phyloP scores from a whole-genome alignment of 1,140 invertebrate species.

The Batillaria attramentaria region DNA sequence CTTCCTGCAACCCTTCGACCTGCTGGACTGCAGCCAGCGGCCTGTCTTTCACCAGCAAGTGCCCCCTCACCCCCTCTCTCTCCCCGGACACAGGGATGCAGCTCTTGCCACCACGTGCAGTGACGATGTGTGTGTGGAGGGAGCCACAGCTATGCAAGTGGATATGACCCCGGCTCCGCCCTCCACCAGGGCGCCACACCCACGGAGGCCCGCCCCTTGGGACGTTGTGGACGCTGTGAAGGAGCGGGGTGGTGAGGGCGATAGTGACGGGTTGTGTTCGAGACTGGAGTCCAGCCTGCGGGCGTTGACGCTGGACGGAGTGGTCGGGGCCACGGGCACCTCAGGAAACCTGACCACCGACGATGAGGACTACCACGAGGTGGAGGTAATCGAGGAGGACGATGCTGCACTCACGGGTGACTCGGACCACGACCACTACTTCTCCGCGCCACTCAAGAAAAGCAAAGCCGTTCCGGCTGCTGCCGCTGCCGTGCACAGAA shows the following conservation, averaged over 20 bases:
- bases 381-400: background rate
- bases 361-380: slow-evolving; percentile 20
- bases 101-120: slow-evolving; percentile 1
- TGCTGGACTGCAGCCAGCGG: slow-evolving; percentile 25
- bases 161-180: background rate
- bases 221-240: slow-evolving; percentile 11
- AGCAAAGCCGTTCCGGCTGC: background rate
- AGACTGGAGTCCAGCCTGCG: slow-evolving; percentile 10
- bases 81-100: background rate
- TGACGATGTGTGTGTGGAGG: background rate
- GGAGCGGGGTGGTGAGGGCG: background rate
- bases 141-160: slow-evolving; percentile 29
- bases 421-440: background rate
- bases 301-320: slow-evolving; percentile 8
- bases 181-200: background rate
- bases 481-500: background rate
- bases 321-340: slow-evolving; percentile 20
- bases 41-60: slow-evolving; percentile 29
- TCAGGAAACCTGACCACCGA: slow-evolving; percentile 26
- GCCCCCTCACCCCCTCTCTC: slow-evolving; percentile 25
- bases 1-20: background rate
- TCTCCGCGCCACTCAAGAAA: too few relatives aligned
- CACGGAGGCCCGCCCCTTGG: background rate
- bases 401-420: background rate
- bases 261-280: background rate